Conservation (phyloP, 2,888 invertebrate species). For the Hipparchia sbordonii region DNA sequence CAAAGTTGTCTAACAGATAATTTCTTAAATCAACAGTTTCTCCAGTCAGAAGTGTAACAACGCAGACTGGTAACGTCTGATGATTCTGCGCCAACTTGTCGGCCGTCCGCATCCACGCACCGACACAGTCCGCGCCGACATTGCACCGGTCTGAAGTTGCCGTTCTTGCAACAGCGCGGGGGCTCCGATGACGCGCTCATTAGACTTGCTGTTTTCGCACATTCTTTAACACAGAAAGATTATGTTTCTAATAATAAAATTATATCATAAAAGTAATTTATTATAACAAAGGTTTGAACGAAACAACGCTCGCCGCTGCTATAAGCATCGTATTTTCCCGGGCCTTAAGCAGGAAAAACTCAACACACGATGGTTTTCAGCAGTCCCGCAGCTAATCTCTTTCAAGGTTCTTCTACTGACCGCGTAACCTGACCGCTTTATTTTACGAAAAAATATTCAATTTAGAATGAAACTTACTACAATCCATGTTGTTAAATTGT, state of each 20-base stretch:
- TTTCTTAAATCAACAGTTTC: constrained; percentile 52
- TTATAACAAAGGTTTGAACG: too few species aligned
- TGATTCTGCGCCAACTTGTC: constrained; percentile 71
- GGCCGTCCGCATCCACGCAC: constrained; percentile 85
- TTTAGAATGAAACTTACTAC: constrained; percentile 78
- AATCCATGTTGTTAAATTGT: constrained; percentile 79
- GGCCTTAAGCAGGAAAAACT: too few species aligned
- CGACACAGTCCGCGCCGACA: constrained; percentile 84
- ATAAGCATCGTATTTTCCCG: too few species aligned
- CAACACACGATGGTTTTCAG: too few species aligned
- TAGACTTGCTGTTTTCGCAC: constrained; percentile 79
- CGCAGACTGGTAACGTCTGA: constrained; percentile 54
- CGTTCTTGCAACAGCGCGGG: constrained; percentile 84
- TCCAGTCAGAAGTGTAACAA: constrained; percentile 61
- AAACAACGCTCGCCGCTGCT: too few species aligned
- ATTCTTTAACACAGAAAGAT: constrained; percentile 76
- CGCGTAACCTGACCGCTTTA: background rate
- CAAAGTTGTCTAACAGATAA: background rate
- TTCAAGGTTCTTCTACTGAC: too few species aligned
- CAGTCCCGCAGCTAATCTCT: too few species aligned
- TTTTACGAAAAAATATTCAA: background rate
- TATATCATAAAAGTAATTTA: too few species aligned
- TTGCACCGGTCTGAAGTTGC: constrained; percentile 84
- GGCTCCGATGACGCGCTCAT: constrained; percentile 68
- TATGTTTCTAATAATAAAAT: too few species aligned